phyloP scores from a whole-genome alignment of 2,888 invertebrate species.

The Rhodophaea formosa region DNA sequence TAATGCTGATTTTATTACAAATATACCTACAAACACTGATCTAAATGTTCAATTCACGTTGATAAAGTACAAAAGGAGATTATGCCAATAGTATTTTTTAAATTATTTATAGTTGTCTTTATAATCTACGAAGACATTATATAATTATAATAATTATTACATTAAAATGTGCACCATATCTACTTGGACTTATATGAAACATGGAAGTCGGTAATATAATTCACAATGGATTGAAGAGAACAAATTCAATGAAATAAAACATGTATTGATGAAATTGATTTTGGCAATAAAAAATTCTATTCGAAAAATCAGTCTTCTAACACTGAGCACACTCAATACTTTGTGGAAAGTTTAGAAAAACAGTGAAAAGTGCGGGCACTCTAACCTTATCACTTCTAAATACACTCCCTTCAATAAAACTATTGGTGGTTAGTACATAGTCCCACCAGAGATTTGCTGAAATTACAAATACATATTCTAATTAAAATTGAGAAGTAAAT shows the following conservation, averaged over 20 bases:
- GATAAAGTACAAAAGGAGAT: slow-evolving; percentile 18
- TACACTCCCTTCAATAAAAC: slow-evolving; percentile 7
- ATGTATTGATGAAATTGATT: slow-evolving; percentile 36
- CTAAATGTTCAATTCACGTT: slow-evolving; percentile 27
- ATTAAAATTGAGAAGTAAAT: slow-evolving; percentile 16
- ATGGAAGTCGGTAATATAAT: slow-evolving; percentile 36
- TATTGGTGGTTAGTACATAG: not conserved
- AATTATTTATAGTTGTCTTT: slow-evolving; percentile 3
- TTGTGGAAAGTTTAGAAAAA: slow-evolving; percentile 33
- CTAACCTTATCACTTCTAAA: slow-evolving; percentile 22
- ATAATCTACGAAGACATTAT: slow-evolving; percentile 21
- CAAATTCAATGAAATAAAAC: slow-evolving; percentile 37
- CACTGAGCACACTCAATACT: slow-evolving; percentile 58
- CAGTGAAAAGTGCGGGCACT: slow-evolving; percentile 44
- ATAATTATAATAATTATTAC: slow-evolving; percentile 24
- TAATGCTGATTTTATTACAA: slow-evolving; percentile 64
- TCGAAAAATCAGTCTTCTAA: slow-evolving; percentile 75
- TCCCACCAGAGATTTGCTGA: slow-evolving; percentile 1
- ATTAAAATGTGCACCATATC: slow-evolving; percentile 51
- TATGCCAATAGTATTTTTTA: slow-evolving; percentile 12
- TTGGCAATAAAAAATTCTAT: slow-evolving; percentile 49
- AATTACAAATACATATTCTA: slow-evolving; percentile 5
- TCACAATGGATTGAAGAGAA: slow-evolving; percentile 36
- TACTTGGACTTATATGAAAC: slow-evolving; percentile 40
- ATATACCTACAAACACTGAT: slow-evolving; percentile 54